These are phyloP conservation scores for Drosophila longiperda DNA, from an alignment of 2,888 invertebrate species.

Conservation along the genomic window DNA sequence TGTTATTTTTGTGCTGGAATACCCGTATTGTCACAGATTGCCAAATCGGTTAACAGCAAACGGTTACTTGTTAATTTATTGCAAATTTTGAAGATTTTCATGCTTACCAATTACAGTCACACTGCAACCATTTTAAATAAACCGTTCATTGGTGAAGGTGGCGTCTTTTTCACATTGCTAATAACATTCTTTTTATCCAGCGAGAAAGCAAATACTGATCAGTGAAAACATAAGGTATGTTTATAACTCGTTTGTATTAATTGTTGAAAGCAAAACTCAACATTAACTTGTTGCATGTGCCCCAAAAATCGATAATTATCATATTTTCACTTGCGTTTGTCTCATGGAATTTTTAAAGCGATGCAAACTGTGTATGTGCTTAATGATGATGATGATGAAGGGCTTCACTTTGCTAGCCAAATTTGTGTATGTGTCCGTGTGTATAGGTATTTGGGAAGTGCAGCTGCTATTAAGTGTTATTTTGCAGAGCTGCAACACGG, in stretches of 20 bases:
- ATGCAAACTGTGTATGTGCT: slow-evolving; percentile 31
- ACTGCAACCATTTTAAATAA: slow-evolving; percentile 63
- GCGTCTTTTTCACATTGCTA: slow-evolving; percentile 38
- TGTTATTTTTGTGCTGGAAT: background rate
- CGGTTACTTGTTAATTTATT: slow-evolving; percentile 1
- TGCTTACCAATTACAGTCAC: slow-evolving; percentile 29
- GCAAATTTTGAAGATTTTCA: slow-evolving; percentile 3
- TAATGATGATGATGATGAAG: slow-evolving; percentile 30
- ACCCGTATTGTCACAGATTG: background rate
- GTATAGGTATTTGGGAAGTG: slow-evolving; percentile 37
- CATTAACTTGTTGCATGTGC: slow-evolving; percentile 38
- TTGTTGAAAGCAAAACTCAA: background rate
- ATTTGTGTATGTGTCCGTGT: slow-evolving; percentile 21
- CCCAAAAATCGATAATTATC: slow-evolving; percentile 54
- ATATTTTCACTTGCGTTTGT: slow-evolving; percentile 52
- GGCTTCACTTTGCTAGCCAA: slow-evolving; percentile 25
- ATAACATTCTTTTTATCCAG: background rate
- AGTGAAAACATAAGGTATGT: slow-evolving; percentile 38
- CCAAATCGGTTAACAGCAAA: slow-evolving; percentile 23
- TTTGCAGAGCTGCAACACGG: slow-evolving; percentile 60
- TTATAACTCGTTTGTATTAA: background rate
- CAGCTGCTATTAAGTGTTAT: slow-evolving; percentile 67
- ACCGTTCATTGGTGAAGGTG: slow-evolving; percentile 66
- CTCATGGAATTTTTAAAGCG: slow-evolving; percentile 61
- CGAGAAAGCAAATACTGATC: slow-evolving; percentile 5